A percentile compares a stretch with the other conserved stretches of the same genome.
These are phyloP conservation scores for Oreonectes daqikongensis DNA, from an alignment of 2,797 vertebrate genomes.

Conservation along the genomic window DNA sequence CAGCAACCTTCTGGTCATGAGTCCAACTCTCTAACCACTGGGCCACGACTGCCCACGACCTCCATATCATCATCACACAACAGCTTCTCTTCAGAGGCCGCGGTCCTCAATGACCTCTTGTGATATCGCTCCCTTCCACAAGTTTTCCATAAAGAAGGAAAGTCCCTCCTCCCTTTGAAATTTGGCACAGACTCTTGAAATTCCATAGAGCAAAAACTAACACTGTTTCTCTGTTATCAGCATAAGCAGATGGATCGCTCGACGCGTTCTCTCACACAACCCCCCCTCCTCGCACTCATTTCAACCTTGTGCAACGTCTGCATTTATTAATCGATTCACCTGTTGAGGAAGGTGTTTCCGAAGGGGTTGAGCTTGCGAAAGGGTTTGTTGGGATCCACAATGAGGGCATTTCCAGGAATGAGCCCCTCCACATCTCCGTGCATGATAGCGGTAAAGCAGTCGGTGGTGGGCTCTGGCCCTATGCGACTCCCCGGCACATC, in stretches of 20 bases:
- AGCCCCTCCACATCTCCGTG: constrained; percentile 86
- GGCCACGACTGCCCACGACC: too few species aligned
- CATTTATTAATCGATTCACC: constrained; percentile 70
- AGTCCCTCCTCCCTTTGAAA: constrained; percentile 71
- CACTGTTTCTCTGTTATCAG: constrained; percentile 59
- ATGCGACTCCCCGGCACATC: constrained; percentile 90
- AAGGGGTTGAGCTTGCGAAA: constrained; percentile 95
- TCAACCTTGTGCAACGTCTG: too few species aligned
- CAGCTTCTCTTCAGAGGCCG: constrained; percentile 58
- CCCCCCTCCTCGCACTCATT: constrained; percentile 4
- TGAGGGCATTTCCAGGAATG: constrained; percentile 89
- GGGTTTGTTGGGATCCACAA: constrained; percentile 92
- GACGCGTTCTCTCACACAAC: constrained; percentile 28
- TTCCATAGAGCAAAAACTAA: constrained; percentile 69
- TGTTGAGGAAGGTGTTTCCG: constrained; percentile 93
- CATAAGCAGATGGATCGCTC: constrained; percentile 16
- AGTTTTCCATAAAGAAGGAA: constrained; percentile 79
- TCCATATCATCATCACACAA: constrained; percentile 36
- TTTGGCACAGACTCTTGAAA: constrained; percentile 75
- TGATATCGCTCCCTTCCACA: constrained; percentile 72
- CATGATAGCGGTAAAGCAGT: constrained; percentile 94
- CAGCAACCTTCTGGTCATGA: too few species aligned
- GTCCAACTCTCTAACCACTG: too few species aligned
- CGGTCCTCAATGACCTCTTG: constrained; percentile 64
- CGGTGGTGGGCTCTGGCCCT: constrained; percentile 92